Conservation (phyloP, 2,888 invertebrate species). For the Eupithecia tripunctaria region DNA sequence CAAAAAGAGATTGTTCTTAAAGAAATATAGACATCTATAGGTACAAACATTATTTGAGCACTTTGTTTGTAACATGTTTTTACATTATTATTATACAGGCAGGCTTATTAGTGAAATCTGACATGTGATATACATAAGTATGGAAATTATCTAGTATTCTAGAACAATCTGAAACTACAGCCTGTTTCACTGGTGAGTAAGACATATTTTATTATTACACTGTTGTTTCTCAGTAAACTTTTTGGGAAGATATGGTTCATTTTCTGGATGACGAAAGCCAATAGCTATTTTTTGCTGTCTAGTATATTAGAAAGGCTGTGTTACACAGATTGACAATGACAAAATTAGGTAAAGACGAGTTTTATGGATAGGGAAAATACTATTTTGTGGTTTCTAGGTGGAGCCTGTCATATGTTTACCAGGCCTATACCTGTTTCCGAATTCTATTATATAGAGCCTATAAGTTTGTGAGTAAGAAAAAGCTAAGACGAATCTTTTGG, state of each 20-base stretch:
- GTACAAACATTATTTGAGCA: constrained; percentile 33
- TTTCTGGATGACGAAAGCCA: not conserved
- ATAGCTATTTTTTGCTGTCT: not conserved
- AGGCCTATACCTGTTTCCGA: not conserved
- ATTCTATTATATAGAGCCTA: not conserved
- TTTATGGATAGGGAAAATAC: not conserved
- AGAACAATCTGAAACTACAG: not conserved
- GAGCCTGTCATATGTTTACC: not conserved
- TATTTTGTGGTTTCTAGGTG: not conserved
- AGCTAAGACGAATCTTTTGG: not conserved
- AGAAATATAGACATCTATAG: constrained; percentile 34
- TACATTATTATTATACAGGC: not conserved
- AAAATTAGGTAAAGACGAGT: not conserved
- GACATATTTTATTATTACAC: not conserved
- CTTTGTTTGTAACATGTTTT: constrained; percentile 9
- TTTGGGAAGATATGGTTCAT: not conserved
- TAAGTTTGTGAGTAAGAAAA: not conserved
- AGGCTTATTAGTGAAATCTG: not conserved
- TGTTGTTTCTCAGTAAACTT: not conserved
- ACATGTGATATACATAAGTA: not conserved
- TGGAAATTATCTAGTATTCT: not conserved
- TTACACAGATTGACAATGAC: not conserved
- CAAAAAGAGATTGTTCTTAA: constrained; percentile 43
- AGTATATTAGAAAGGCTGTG: not conserved
- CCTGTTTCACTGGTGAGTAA: not conserved